Evolutionary conservation across 1,140 invertebrate genomes (phyloP).

Genomic region (Drosophila eugracilis): DNA sequence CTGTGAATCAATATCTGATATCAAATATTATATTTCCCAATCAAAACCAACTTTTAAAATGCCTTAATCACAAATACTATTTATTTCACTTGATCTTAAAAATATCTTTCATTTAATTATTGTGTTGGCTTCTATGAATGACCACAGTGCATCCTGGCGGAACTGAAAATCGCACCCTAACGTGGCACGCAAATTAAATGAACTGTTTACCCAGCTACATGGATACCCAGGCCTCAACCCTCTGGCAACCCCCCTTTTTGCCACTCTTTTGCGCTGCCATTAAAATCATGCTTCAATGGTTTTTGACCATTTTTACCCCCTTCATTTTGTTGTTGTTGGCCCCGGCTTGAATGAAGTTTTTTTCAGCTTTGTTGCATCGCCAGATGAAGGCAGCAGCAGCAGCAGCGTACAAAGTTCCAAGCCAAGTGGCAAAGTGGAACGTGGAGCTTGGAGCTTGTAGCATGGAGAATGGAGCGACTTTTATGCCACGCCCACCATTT

Average conservation of each 20-base stretch:
- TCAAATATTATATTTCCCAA: no score
- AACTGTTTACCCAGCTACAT: conserved; percentile 68
- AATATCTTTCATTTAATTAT: conserved; percentile 2
- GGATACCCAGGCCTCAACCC: conserved; percentile 9
- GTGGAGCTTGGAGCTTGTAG: background rate
- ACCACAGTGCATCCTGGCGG: conserved; percentile 33
- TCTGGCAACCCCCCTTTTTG: background rate
- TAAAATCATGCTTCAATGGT: conserved; percentile 80
- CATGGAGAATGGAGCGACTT: conserved; percentile 4
- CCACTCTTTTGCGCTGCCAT: conserved; percentile 43
- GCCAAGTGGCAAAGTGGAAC: conserved; percentile 45
- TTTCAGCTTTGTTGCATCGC: conserved; percentile 56
- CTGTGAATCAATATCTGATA: no score
- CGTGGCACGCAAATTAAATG: conserved; percentile 80
- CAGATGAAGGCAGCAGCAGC: conserved; percentile 44
- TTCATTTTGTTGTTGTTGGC: conserved; percentile 49
- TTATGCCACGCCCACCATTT: conserved; percentile 5
- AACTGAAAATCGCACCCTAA: conserved; percentile 31
- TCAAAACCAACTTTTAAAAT: no score
- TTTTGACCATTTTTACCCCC: conserved; percentile 73
- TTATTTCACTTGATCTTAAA: background rate
- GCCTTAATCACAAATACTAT: background rate
- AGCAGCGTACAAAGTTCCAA: conserved; percentile 45
- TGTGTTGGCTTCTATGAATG: conserved; percentile 1
- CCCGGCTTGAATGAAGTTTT: conserved; percentile 55